A percentile compares a stretch with the other conserved stretches of the same genome.
Conservation (phyloP, 2,888 invertebrate species). For the Phyllotreta cruciferae region DNA sequence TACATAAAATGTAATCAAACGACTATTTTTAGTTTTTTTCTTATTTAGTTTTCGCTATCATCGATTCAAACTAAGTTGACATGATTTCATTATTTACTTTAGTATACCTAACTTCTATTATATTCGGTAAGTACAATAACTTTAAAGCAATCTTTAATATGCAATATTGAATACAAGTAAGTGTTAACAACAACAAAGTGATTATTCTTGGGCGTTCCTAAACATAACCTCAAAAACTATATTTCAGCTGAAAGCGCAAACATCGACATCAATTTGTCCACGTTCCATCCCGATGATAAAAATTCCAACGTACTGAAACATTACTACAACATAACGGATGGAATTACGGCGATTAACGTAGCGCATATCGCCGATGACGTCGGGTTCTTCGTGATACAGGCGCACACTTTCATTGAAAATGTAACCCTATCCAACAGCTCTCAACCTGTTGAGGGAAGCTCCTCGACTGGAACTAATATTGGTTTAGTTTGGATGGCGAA, state of each 20-base stretch:
- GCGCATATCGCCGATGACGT: conserved; percentile 59
- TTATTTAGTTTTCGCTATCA: no score
- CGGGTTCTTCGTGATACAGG: conserved; percentile 70
- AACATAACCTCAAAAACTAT: conserved; percentile 16
- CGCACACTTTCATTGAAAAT: conserved; percentile 67
- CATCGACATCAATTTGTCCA: conserved; percentile 47
- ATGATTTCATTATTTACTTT: background rate
- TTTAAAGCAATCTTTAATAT: no score
- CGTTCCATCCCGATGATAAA: conserved; percentile 42
- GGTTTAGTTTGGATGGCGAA: conserved; percentile 61
- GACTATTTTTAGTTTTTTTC: background rate
- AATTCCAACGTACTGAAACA: conserved; percentile 45
- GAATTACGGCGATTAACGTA: conserved; percentile 54
- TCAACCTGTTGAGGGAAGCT: conserved; percentile 49
- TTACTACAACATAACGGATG: conserved; percentile 44
- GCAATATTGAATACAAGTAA: no score
- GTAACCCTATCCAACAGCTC: conserved; percentile 63
- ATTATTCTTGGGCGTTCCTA: background rate
- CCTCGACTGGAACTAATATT: conserved; percentile 67
- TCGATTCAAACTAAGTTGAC: background rate
- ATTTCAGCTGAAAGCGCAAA: conserved; percentile 32
- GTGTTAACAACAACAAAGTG: background rate
- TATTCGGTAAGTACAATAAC: no score
- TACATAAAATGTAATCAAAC: conserved; percentile 1
- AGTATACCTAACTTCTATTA: no score